These are phyloP conservation scores for Zaprionus tsacasi DNA, from an alignment of 1,140 invertebrate genomes.

Conservation along the genomic window DNA sequence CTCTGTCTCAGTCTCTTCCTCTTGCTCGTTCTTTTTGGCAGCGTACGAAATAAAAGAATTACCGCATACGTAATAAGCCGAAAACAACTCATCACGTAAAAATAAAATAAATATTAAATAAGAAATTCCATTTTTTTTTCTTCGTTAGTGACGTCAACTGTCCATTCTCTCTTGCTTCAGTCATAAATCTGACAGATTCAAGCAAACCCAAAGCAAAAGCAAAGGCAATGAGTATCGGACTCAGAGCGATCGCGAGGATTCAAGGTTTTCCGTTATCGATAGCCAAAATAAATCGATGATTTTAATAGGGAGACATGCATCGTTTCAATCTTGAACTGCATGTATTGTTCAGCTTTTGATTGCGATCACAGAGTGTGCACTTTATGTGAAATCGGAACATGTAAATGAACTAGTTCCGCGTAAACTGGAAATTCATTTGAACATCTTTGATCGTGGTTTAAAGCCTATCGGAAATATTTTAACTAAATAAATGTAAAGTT, in stretches of 20 bases:
- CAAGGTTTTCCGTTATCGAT: constrained; percentile 18
- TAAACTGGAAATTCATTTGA: no score
- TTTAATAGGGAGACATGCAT: neutral
- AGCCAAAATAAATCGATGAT: constrained; percentile 12
- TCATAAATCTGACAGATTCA: constrained; percentile 72
- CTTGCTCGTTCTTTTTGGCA: constrained; percentile 26
- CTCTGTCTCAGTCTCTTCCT: constrained; percentile 6
- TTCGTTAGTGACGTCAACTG: constrained; percentile 70
- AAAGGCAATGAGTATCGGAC: constrained; percentile 16
- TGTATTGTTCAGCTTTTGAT: no score
- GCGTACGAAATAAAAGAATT: constrained; percentile 50
- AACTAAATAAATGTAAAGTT: no score
- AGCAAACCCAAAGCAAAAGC: neutral
- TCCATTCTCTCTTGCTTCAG: constrained; percentile 68
- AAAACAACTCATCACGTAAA: constrained; percentile 58
- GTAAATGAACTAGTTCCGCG: neutral
- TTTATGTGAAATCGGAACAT: neutral
- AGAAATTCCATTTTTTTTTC: constrained; percentile 72
- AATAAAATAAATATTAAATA: constrained; percentile 67
- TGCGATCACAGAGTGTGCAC: no score
- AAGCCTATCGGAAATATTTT: no score
- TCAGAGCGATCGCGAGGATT: constrained; percentile 2
- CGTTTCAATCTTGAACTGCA: no score
- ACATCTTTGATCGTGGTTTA: no score
- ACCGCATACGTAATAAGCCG: constrained; percentile 64